A percentile compares a stretch with the other conserved stretches of the same genome.
Evolutionary conservation across 1,140 invertebrate genomes (phyloP).

Genomic region (Camponotus floridanus): DNA sequence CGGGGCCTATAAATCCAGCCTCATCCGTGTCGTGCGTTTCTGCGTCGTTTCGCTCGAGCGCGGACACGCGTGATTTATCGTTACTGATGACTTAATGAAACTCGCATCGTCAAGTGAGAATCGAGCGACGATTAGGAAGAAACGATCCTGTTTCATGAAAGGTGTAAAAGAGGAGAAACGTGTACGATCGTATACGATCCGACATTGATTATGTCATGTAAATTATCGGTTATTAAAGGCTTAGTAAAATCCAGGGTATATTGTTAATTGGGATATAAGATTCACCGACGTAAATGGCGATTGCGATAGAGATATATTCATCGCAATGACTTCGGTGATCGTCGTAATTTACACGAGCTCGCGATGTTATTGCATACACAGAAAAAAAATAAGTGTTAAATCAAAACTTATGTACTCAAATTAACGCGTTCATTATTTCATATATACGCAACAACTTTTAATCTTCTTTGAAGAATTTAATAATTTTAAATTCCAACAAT

Average conservation of each 20-base stretch:
- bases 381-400: no score
- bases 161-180: neutral
- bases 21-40: constrained; percentile 24
- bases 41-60: neutral
- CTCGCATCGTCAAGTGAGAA: constrained; percentile 16
- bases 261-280: constrained; percentile 40
- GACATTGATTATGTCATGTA: constrained; percentile 19
- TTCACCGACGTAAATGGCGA: neutral
- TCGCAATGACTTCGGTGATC: constrained; percentile 12
- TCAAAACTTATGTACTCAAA: no score
- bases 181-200: neutral
- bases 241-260: neutral
- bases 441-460: no score
- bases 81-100: constrained; percentile 43
- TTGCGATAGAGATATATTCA: constrained; percentile 11
- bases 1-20: constrained; percentile 29
- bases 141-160: constrained; percentile 1
- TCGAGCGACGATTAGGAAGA: constrained; percentile 4
- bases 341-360: constrained; percentile 27
- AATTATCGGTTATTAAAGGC: constrained; percentile 37
- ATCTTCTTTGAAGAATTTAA: no score
- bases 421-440: no score
- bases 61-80: constrained; percentile 35
- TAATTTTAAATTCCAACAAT: no score
- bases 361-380: no score